These are phyloP conservation scores for Listronotus bonariensis DNA, from an alignment of 1,140 invertebrate genomes.

Conservation along the genomic window DNA sequence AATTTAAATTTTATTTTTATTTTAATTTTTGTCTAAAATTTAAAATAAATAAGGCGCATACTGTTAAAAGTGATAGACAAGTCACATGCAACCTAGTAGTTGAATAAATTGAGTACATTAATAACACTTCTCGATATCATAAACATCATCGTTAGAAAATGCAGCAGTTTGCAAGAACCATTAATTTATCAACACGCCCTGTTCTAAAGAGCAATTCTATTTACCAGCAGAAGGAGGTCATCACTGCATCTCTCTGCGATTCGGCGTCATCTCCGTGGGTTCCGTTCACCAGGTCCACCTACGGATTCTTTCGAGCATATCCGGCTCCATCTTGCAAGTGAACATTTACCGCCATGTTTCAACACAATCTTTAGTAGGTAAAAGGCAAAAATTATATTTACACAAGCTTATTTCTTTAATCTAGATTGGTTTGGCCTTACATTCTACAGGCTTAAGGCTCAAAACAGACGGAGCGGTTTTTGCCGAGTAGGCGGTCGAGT, in stretches of 20 bases:
- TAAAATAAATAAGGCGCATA: no score
- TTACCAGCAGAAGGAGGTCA: slow-evolving; percentile 33
- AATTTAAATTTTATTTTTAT: no score
- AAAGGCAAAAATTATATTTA: slow-evolving; percentile 10
- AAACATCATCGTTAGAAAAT: slow-evolving; percentile 18
- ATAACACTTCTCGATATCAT: slow-evolving; percentile 18
- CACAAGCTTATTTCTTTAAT: slow-evolving; percentile 1
- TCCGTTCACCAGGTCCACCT: slow-evolving; percentile 36
- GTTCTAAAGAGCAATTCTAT: slow-evolving; percentile 17
- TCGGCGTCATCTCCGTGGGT: slow-evolving; percentile 29
- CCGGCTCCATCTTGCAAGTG: slow-evolving; percentile 26
- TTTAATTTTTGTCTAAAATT: no score
- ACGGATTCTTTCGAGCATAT: slow-evolving; percentile 28
- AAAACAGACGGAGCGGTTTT: no score
- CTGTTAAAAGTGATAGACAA: no score
- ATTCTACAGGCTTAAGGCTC: no score
- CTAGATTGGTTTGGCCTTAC: not conserved
- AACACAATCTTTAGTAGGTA: slow-evolving; percentile 14
- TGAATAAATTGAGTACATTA: not conserved
- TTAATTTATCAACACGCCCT: slow-evolving; percentile 28
- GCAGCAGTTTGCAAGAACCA: slow-evolving; percentile 8
- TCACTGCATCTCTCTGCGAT: slow-evolving; percentile 23
- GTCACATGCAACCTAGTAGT: no score
- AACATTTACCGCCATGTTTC: slow-evolving; percentile 33
- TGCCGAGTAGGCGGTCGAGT: no score